Conservation (phyloP, 2,113 vertebrate species). For the Malurus alboscapulatus region DNA sequence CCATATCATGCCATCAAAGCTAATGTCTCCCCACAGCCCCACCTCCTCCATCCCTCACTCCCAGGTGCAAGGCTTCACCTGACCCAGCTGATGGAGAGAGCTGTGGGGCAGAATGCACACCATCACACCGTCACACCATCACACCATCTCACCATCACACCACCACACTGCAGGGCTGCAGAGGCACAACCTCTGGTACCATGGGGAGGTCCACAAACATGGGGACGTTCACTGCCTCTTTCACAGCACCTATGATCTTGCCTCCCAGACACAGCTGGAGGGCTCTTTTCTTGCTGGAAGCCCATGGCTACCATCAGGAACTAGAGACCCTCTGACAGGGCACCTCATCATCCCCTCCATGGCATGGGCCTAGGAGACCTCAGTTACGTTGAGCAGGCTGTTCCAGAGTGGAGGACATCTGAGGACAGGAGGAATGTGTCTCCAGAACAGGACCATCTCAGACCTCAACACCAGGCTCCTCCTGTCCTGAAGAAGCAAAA, state of each 20-base stretch:
- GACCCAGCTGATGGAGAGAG: background rate
- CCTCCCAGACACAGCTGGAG: background rate
- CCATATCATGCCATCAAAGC: accelerated
- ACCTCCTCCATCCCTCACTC: background rate
- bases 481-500: background rate
- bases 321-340: background rate
- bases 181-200: background rate
- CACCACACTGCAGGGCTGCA: background rate
- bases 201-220: accelerated
- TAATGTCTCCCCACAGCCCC: background rate
- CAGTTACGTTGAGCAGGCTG: background rate
- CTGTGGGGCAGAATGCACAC: background rate
- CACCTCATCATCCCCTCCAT: background rate
- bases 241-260: background rate
- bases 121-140: too few species aligned
- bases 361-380: background rate
- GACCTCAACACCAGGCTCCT: background rate
- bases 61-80: background rate
- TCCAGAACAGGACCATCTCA: background rate
- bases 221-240: background rate
- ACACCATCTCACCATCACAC: background rate
- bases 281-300: background rate
- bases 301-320: background rate
- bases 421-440: background rate
- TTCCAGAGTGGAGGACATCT: background rate